Base-by-base conservation (phyloP, 2,888 invertebrate species). In the Dioctria linearis region DNA sequence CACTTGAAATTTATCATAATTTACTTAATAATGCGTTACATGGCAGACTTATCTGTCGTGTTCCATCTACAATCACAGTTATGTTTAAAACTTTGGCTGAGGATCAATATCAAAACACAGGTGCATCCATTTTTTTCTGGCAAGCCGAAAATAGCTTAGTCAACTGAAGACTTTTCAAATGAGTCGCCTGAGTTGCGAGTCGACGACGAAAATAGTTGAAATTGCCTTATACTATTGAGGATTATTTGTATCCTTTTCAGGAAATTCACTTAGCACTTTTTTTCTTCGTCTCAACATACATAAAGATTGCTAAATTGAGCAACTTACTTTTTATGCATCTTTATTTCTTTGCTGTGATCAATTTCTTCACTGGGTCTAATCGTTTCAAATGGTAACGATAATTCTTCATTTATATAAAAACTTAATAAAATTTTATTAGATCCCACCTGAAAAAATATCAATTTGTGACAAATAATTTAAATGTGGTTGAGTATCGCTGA, bases 401-500 rank as follows among this genome's bases (percentile, higher is more conserved):
- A 84, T 71, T 86, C 87, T 78, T 84, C 85, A 82, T 85, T 86
- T 9, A 88, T 84, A 80, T 88, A 88, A 75, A 88, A 83, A 69
- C 88, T 88, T 2, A 89, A 81, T 84, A 89, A 85, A 39, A 87
- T 86, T 63, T 88, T 87, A 83, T 87, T 87, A 78, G 87, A 87
- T 67, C 89, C 89, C 80, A 89, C 81, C 2, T 89, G 89, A 0
- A 86, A 73, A 5, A 83, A 51, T 2, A 3, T 25, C 25, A 25
- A 0, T 25, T 25, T 25, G 25, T 25, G 25, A 25, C 25, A 37
- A 40, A 61, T 0, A 40, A 46, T 25, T 57, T 13, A 5, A 46
- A 43, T 9, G 6, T 25, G 25, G 25, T 25, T 25, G 25, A 25
- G 25, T 25, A 25, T 25, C 25, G 25, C 25, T 2, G 25, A 25